Base-by-base conservation (phyloP, 2,113 vertebrate species). In the Tragelaphus imberbis region DNA sequence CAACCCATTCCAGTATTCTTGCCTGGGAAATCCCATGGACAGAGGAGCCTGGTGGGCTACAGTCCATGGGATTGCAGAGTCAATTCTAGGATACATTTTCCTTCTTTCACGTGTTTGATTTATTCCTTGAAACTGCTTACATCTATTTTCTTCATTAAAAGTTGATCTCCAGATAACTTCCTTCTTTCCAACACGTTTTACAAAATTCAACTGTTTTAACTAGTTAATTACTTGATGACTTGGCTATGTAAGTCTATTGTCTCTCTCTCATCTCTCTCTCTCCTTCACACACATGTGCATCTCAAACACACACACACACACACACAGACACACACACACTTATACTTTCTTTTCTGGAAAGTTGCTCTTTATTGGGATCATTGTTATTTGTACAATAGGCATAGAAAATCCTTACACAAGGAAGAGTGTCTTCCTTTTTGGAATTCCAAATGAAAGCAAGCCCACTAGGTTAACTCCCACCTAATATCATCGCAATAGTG, bases 271-370 rank as follows among this genome's bases (percentile, higher is more conserved):
- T 47, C 47, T 47, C 13, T 79, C 40, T 27, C 13, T 44, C 23
- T 8, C 23, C 6, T 28, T 16, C 27, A 51, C 15, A 30, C 47
- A 10, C 13, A 3, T 16, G 13, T 0, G 0, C 0, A 0, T 1
- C 71, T 1, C 47, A 11, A 8, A 15, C 27, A 9, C 44, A 28
- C 59, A 61, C 58, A 59, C 27, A 6, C 40, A 40, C 40, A 40
- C 40, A 40, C 40, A 40, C 40, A 40, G 28, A 44, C 71, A 77
- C 40, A 33, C 4, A 51, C 28, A 51, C 47, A 33, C 16, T 13
- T 12, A 53, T 2, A 10, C 30, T 81, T 51, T 53, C 49, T 81
- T 21, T 81, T 81, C 16, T 51, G 47, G 9, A n/a, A 81, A 33
- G 30, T 53, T 53, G 16, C 10, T 53, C 30, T 81, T 19, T 53